Conservation (phyloP, 2,888 invertebrate genomes). For the Latrodectus hesperus region DNA sequence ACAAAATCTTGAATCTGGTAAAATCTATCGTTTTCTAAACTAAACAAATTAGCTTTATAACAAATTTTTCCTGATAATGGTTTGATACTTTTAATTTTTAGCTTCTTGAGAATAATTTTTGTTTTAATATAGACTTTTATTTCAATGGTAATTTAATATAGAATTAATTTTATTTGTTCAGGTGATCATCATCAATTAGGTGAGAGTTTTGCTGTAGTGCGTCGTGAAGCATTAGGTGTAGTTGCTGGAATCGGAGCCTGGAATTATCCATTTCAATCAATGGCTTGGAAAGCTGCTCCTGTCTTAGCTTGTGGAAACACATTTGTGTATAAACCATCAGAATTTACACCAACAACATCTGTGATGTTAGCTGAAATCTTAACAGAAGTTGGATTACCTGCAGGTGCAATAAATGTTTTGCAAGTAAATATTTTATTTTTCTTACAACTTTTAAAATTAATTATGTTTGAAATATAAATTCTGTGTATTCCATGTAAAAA, state of each 20-base stretch:
- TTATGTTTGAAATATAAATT: too few species aligned
- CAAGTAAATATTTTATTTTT: conserved; percentile 74
- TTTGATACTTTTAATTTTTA: too few species aligned
- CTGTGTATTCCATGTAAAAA: too few species aligned
- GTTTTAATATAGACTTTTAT: neutral
- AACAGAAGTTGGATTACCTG: conserved; percentile 77
- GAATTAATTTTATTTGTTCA: conserved; percentile 64
- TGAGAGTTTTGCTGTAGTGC: conserved; percentile 77
- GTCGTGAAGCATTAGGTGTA: conserved; percentile 78
- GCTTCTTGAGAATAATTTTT: neutral
- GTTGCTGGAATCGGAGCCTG: conserved; percentile 79
- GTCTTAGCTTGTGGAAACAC: conserved; percentile 79
- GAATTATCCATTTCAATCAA: conserved; percentile 78
- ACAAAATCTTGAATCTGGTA: too few species aligned
- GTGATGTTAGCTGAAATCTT: conserved; percentile 78
- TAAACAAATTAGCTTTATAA: neutral
- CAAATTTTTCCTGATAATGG: neutral
- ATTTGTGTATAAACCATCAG: conserved; percentile 79
- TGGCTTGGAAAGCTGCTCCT: conserved; percentile 75
- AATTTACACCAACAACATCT: conserved; percentile 78
- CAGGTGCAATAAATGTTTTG: conserved; percentile 78
- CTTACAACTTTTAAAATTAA: too few species aligned
- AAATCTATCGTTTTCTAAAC: neutral
- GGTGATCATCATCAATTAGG: conserved; percentile 76
- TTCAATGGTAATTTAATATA: too few species aligned